phyloP scores from a whole-genome alignment of 2,888 invertebrate genomes.

The Latrodectus hesperus region DNA sequence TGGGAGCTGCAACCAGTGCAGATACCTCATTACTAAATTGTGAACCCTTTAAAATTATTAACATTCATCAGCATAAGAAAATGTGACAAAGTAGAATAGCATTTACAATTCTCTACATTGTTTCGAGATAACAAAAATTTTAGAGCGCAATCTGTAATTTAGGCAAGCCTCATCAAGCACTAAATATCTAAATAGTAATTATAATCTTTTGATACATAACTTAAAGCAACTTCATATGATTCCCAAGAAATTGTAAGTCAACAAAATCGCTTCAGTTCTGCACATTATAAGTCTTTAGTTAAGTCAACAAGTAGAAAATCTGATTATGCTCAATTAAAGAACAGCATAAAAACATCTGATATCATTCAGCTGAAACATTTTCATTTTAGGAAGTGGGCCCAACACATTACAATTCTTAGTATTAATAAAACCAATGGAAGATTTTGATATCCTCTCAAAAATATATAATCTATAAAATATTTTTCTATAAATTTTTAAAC shows the following conservation, averaged over 20 bases:
- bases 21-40: constrained; percentile 4
- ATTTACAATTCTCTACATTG: constrained; percentile 12
- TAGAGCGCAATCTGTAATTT: neutral
- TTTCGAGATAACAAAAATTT: neutral
- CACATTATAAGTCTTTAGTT: constrained; percentile 18
- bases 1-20: constrained; percentile 55
- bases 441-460: constrained; percentile 50
- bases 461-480: constrained; percentile 21
- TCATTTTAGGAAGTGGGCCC: constrained; percentile 32
- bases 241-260: neutral
- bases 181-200: neutral
- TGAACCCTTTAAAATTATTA: neutral
- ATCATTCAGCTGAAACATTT: constrained; percentile 37
- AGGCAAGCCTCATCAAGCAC: no score
- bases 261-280: constrained; percentile 20
- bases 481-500: constrained; percentile 34
- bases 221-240: neutral
- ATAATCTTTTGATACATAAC: neutral
- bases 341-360: constrained; percentile 35
- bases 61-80: constrained; percentile 13
- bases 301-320: constrained; percentile 41
- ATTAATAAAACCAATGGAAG: constrained; percentile 48
- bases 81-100: constrained; percentile 33
- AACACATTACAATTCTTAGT: constrained; percentile 26
- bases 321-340: constrained; percentile 33